Evolutionary conservation across 2,888 invertebrate genomes (phyloP).

Genomic region (Leucophenga maculata): DNA sequence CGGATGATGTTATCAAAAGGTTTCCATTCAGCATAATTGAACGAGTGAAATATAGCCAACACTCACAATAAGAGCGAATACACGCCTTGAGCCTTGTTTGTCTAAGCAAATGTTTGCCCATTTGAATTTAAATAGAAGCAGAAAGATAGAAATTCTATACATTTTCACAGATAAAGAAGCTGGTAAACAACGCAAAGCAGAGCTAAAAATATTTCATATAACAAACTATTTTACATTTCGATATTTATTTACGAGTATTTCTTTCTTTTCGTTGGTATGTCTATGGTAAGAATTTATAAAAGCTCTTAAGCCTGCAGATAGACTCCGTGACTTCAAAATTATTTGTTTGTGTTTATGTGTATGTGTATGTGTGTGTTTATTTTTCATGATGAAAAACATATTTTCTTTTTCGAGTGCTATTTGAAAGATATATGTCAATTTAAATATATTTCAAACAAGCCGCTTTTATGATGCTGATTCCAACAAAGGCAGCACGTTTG

Average conservation of each 20-base stretch:
- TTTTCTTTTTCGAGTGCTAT: too few species aligned
- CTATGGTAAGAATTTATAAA: too few species aligned
- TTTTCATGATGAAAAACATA: too few species aligned
- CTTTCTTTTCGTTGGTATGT: too few species aligned
- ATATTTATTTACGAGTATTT: slow-evolving; percentile 33
- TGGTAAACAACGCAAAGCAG: too few species aligned
- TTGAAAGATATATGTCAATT: too few species aligned
- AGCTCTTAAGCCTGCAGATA: too few species aligned
- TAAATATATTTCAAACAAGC: too few species aligned
- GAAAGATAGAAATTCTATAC: background rate
- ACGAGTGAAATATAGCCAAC: too few species aligned
- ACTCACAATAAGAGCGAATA: slow-evolving; percentile 7
- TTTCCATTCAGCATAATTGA: slow-evolving; percentile 17
- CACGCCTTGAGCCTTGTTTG: slow-evolving; percentile 43
- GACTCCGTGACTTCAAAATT: background rate
- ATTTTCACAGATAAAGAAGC: background rate
- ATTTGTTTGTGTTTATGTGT: slow-evolving; percentile 24
- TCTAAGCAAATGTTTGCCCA: slow-evolving; percentile 52
- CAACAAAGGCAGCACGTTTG: too few species aligned
- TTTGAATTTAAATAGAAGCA: slow-evolving; percentile 47
- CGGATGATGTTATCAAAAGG: slow-evolving; percentile 47
- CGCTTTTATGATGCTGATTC: too few species aligned
- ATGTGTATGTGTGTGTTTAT: background rate
- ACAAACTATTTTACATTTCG: slow-evolving; percentile 65
- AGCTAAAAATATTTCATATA: slow-evolving; percentile 54